These are phyloP conservation scores for Zhengitettix transpicula DNA, from an alignment of 2,888 invertebrate genomes.

Conservation along the genomic window DNA sequence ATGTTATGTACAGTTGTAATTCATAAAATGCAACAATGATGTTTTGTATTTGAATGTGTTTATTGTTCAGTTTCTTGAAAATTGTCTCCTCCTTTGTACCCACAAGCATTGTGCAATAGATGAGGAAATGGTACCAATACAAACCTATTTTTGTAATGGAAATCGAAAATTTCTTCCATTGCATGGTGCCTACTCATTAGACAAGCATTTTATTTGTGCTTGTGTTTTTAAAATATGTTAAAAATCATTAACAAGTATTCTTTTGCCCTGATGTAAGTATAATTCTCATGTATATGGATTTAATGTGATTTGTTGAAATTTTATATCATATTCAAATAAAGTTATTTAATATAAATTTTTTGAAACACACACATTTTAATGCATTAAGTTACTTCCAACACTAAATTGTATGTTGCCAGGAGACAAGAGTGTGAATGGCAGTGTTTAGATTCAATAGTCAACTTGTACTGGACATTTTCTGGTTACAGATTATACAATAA, in stretches of 20 bases:
- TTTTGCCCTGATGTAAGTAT: no score
- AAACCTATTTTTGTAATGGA: not conserved
- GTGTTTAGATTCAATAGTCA: conserved; percentile 9
- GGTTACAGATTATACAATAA: conserved; percentile 9
- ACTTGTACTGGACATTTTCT: conserved; percentile 8
- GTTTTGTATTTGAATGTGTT: not conserved
- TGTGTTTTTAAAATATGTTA: no score
- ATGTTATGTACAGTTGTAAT: not conserved
- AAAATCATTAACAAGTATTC: no score
- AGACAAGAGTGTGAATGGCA: conserved; percentile 5
- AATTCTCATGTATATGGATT: no score
- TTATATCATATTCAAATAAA: not conserved
- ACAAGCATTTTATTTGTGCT: no score
- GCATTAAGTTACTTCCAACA: conserved; percentile 1
- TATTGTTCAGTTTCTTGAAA: not conserved
- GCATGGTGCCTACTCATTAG: no score
- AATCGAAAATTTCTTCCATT: not conserved
- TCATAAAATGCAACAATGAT: not conserved
- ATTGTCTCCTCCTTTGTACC: not conserved
- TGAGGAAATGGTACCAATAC: not conserved
- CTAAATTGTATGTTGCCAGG: conserved; percentile 4
- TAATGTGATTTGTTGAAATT: no score
- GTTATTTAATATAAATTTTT: not conserved
- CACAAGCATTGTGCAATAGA: not conserved
- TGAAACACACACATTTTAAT: conserved; percentile 2